Evolutionary conservation across 1,140 invertebrate species (phyloP).

Genomic region (Temnothorax nylanderi): DNA sequence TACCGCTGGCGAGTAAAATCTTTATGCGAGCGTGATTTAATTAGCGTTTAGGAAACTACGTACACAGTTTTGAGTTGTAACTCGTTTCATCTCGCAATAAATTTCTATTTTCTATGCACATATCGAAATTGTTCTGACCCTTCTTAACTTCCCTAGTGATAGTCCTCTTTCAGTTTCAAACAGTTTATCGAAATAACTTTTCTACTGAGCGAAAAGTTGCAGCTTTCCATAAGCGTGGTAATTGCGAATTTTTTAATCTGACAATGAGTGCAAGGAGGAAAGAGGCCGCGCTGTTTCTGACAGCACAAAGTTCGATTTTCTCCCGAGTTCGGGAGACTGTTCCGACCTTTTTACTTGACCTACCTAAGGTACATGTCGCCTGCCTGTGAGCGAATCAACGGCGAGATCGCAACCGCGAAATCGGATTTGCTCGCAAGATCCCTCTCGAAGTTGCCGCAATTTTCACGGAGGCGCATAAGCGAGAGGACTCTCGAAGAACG

Average conservation of each 20-base stretch:
- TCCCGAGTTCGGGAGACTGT: background rate
- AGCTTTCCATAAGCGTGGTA: background rate
- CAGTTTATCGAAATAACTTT: background rate
- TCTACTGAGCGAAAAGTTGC: background rate
- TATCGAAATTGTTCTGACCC: background rate
- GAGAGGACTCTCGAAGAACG: conserved; percentile 61
- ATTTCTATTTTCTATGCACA: background rate
- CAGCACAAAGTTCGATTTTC: background rate
- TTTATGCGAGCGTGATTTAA: background rate
- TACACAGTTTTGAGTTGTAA: background rate
- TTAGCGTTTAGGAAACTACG: background rate
- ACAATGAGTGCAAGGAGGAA: background rate
- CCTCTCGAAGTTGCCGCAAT: conserved; percentile 2
- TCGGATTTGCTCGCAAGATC: conserved; percentile 60
- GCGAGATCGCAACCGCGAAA: conserved; percentile 1
- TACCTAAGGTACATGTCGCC: background rate
- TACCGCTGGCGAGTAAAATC: conserved; percentile 14
- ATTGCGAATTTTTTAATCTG: background rate
- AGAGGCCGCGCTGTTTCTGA: background rate
- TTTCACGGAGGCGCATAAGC: conserved; percentile 31
- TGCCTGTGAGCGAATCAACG: background rate
- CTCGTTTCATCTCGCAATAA: background rate
- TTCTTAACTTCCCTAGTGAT: background rate
- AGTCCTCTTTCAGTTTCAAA: background rate
- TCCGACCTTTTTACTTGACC: background rate